Base-by-base conservation (phyloP, 2,888 invertebrate species). In the Acronicta alni region DNA sequence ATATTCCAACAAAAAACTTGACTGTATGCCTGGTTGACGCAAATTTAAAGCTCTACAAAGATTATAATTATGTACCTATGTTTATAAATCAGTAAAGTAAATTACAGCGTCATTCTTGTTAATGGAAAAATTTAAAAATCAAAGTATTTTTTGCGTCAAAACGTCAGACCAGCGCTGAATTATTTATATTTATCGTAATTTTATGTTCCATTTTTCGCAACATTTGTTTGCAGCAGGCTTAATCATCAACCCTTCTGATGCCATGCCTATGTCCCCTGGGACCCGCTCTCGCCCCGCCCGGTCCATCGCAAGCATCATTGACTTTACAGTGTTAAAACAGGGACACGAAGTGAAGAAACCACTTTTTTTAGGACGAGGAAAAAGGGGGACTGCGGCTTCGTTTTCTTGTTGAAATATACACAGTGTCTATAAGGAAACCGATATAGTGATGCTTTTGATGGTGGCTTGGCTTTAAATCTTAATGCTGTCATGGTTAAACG, bases 271-370 rank as follows among this genome's bases (percentile, higher is more conserved):
- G 55, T 83, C 87, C 81, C 85, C 26, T 32, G 84, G 82, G 88
- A 76, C 54, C 17, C 32, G 44, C 57, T 52, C 57, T 52, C 57
- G 79, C 81, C 82, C 85, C 88, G 87, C 90, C 90, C 82, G 80
- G 57, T 18, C 82, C 72, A 88, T 90, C 77, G 78, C 73, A 88
- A 83, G 88, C 86, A 69, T 77, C 87, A 88, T 88, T 88, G 83
- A 84, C 78, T 84, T 74, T 51, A 67, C 72, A 63, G 39, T 61
- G 48, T 73, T 61, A 68, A 61, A 67, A 52, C 12, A 42, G 56
- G 63, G 57, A 54, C 48, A 46, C 37, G 38, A 58, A 41, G 39
- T 51, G 37, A 51, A 67, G 60, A 67, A 23, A 43, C 35, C 35
- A 16, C 2, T 18, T 38, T 37, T 55, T 67, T 57, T 8, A 16